These are phyloP conservation scores for Toxonevra muliebris DNA, from an alignment of 2,888 invertebrate genomes.

Conservation along the genomic window DNA sequence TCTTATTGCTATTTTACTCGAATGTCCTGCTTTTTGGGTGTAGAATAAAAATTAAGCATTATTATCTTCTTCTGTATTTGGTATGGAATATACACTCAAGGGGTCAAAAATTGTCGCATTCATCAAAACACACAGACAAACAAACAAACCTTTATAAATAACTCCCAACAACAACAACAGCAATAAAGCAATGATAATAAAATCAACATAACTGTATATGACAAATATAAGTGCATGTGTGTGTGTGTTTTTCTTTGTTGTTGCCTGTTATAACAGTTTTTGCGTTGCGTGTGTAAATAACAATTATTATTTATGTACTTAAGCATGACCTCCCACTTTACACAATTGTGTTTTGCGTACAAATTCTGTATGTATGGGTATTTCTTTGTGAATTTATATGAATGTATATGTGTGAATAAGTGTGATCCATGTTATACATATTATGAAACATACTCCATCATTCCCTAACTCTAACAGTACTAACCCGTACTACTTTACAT, in stretches of 20 bases:
- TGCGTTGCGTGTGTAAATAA: constrained; percentile 14
- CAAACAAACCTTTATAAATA: background rate
- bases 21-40: no score
- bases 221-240: constrained; percentile 2
- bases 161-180: background rate
- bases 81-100: no score
- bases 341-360: background rate
- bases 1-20: no score
- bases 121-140: no score
- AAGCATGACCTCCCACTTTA: constrained; percentile 12
- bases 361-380: background rate
- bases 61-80: no score
- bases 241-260: constrained; percentile 12
- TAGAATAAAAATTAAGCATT: no score
- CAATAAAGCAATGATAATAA: constrained; percentile 6
- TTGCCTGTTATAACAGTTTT: no score
- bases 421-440: no score
- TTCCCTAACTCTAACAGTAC: no score
- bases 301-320: constrained; percentile 25
- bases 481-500: no score
- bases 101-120: no score
- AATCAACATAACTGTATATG: constrained; percentile 6
- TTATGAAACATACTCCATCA: no score
- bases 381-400: background rate
- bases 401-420: background rate